Base-by-base conservation (phyloP, 2,888 invertebrate species). In the Phytoseiulus persimilis region DNA sequence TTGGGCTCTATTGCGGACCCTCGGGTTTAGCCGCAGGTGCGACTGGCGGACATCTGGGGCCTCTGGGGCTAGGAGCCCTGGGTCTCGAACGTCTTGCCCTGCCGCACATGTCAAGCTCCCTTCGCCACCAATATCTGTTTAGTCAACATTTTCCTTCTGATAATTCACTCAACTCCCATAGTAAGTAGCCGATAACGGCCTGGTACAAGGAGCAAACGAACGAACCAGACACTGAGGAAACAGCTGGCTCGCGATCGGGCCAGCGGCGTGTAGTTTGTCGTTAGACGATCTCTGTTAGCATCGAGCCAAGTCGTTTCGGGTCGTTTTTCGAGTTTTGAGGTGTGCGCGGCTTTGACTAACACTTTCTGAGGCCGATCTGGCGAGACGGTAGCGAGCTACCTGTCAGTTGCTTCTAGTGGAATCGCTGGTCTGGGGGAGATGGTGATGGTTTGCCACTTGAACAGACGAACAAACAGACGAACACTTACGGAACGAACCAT, bases 31-130 rank as follows among this genome's bases (percentile, higher is more conserved):
- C 65, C 65, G 65, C 65, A 18, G 65, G 65, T 65, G 65, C 65
- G 65, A 28, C 65, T 65, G 65, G 65, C 65, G 65, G 65, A 65
- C 65, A 65, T 28, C 65, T 65, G 65, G 65, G 65, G 65, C 65
- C 14, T 1, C 18, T 65, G 65, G 65, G 39, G n/a, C 87, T 87
- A 6, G 87, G 87, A 39, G 32, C 87, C 39, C 87, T 87, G 45
- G 87, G 87, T 31, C 39, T 45, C 83, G 90, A 31, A 65, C 90
- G 89, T 90, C 90, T 23, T 9, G 46, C 89, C 90, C 90, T 32
- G 65, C 90, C 32, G 89, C 90, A n/a, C 83, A 90, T 83, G 83
- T 39, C 83, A 31, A 83, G 89, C 65, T 33, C 65, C 45, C 87
- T 65, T 33, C 87, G 87, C n/a, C 87, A 87, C 87, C 87, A 87